Conservation (phyloP, 1,140 invertebrate species). For the Globodera ellingtonae region DNA sequence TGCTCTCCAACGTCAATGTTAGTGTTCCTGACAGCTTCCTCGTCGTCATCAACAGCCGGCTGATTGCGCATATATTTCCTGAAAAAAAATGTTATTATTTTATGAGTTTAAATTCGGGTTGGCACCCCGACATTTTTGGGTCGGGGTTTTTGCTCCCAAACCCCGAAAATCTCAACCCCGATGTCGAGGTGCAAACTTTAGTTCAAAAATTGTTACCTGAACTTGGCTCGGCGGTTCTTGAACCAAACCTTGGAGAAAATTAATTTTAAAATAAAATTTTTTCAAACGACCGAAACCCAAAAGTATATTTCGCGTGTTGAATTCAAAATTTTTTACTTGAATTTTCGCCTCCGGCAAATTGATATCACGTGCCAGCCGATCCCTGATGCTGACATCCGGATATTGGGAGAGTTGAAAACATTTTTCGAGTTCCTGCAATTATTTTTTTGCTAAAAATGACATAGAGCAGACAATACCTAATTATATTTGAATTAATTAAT, state of each 20-base stretch:
- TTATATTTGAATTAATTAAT: no score
- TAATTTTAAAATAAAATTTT: neutral
- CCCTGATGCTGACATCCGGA: constrained; percentile 45
- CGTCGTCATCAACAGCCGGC: constrained; percentile 7
- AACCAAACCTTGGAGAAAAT: constrained; percentile 29
- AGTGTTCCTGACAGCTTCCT: neutral
- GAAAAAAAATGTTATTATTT: neutral
- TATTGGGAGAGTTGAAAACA: constrained; percentile 48
- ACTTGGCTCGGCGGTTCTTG: constrained; percentile 34
- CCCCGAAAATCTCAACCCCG: neutral
- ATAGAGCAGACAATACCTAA: neutral
- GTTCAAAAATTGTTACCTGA: neutral
- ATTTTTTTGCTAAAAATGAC: neutral
- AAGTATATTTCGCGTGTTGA: no score
- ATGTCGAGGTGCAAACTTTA: no score
- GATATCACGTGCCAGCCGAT: constrained; percentile 40
- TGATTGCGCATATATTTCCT: constrained; percentile 23
- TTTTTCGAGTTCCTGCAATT: constrained; percentile 41
- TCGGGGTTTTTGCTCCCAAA: neutral
- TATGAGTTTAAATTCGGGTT: neutral
- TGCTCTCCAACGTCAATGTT: neutral
- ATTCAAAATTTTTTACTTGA: constrained; percentile 29
- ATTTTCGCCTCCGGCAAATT: constrained; percentile 48
- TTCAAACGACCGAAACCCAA: neutral
- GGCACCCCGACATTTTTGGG: no score